Evolutionary conservation across 2,797 vertebrate genomes (phyloP).

Genomic region (Columba guinea): DNA sequence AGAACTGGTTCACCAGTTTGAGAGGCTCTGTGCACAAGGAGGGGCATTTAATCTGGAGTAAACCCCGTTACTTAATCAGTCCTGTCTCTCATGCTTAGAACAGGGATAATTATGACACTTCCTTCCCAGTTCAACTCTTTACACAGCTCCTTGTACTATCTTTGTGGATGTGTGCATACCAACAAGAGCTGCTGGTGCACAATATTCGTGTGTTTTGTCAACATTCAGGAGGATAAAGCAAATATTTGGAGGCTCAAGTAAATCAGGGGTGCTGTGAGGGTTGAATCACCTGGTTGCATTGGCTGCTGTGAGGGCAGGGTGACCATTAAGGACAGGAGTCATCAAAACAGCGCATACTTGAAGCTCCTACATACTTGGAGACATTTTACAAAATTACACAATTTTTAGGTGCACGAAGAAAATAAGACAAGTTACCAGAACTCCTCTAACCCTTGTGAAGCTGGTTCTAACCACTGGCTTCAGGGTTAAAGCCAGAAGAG

Average conservation of each 20-base stretch:
- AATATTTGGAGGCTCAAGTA: background rate
- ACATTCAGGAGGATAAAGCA: background rate
- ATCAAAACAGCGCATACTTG: background rate
- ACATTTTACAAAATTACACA: background rate
- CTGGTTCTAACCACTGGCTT: background rate
- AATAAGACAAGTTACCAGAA: background rate
- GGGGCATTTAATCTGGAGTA: background rate
- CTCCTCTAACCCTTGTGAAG: background rate
- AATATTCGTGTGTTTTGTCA: background rate
- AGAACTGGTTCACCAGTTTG: conserved; percentile 4
- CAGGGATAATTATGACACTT: background rate
- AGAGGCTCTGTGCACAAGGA: background rate
- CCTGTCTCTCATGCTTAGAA: background rate
- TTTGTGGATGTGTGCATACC: background rate
- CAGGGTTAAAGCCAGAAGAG: background rate
- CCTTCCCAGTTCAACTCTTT: background rate
- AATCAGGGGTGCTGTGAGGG: background rate
- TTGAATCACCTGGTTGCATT: background rate
- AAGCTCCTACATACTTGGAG: background rate
- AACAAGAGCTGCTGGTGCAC: background rate
- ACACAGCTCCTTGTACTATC: background rate
- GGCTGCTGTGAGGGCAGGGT: background rate
- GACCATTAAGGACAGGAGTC: background rate
- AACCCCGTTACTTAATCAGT: background rate
- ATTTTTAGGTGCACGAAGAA: background rate